Conservation (phyloP, 1,140 invertebrate species). For the Tenebrio molitor region DNA sequence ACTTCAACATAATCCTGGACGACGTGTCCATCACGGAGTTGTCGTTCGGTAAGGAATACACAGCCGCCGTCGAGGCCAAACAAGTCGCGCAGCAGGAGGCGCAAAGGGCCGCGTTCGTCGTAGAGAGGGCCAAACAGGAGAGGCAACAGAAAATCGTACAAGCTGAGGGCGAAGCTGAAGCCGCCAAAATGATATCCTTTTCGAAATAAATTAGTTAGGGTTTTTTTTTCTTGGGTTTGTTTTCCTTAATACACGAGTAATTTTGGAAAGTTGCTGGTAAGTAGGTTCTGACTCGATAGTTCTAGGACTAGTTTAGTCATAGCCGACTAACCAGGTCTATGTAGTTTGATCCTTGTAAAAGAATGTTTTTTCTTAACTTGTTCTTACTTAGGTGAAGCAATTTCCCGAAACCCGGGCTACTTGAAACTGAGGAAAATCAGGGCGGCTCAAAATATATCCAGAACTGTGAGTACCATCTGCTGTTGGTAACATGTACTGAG, state of each 20-base stretch:
- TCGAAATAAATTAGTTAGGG: constrained; percentile 52
- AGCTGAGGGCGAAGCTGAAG: constrained; percentile 99
- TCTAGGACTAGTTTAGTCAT: constrained; percentile 26
- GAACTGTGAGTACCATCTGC: constrained; percentile 81
- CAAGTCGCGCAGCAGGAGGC: constrained; percentile 99
- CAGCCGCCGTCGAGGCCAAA: constrained; percentile 99
- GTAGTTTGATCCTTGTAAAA: background rate
- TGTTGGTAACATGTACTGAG: background rate
- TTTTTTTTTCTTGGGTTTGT: constrained; percentile 15
- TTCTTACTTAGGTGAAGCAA: constrained; percentile 93
- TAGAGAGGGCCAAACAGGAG: constrained; percentile 98
- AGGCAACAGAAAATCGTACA: constrained; percentile 99
- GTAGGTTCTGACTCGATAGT: constrained; percentile 7
- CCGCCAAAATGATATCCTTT: constrained; percentile 97
- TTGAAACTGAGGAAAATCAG: constrained; percentile 97
- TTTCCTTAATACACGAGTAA: constrained; percentile 41
- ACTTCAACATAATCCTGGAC: constrained; percentile 99
- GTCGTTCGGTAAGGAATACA: constrained; percentile 99
- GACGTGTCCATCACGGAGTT: constrained; percentile 99
- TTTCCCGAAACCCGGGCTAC: constrained; percentile 96
- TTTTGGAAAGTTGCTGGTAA: constrained; percentile 32
- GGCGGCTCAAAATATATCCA: constrained; percentile 96
- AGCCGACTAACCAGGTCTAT: constrained; percentile 15
- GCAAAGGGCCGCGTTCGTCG: constrained; percentile 97
- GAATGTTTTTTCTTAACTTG: constrained; percentile 76